Conservation (phyloP, 1,140 invertebrate species). For the Ceratina australensis region DNA sequence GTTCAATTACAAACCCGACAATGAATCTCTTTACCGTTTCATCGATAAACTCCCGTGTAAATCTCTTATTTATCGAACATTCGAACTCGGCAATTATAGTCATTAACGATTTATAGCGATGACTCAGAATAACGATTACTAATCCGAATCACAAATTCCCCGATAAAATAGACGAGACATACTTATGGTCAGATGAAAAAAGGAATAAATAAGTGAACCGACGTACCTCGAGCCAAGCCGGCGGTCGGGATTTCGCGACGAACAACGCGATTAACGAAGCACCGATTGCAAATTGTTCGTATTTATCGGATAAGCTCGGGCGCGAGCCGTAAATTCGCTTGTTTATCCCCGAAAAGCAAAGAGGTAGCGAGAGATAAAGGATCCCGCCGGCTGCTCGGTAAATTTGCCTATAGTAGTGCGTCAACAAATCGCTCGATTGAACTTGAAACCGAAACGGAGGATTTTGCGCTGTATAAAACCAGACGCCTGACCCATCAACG, state of each 20-base stretch:
- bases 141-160: too few relatives aligned
- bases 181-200: too few relatives aligned
- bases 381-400: slow-evolving; percentile 36
- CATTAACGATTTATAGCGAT: too few relatives aligned
- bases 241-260: slow-evolving; percentile 18
- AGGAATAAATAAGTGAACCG: too few relatives aligned
- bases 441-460: neutral
- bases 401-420: slow-evolving; percentile 39
- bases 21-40: too few relatives aligned
- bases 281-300: slow-evolving; percentile 31
- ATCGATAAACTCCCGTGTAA: too few relatives aligned
- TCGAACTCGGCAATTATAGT: too few relatives aligned
- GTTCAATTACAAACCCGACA: too few relatives aligned
- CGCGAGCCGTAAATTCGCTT: slow-evolving; percentile 48
- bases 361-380: slow-evolving; percentile 54
- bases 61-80: too few relatives aligned
- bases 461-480: neutral
- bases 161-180: too few relatives aligned
- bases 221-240: slow-evolving; percentile 44
- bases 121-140: too few relatives aligned
- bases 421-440: slow-evolving; percentile 22
- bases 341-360: slow-evolving; percentile 49
- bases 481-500: too few relatives aligned
- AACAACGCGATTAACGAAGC: slow-evolving; percentile 44
- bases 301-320: slow-evolving; percentile 38